phyloP scores from a whole-genome alignment of 2,113 vertebrate genomes.

The Morone saxatilis region DNA sequence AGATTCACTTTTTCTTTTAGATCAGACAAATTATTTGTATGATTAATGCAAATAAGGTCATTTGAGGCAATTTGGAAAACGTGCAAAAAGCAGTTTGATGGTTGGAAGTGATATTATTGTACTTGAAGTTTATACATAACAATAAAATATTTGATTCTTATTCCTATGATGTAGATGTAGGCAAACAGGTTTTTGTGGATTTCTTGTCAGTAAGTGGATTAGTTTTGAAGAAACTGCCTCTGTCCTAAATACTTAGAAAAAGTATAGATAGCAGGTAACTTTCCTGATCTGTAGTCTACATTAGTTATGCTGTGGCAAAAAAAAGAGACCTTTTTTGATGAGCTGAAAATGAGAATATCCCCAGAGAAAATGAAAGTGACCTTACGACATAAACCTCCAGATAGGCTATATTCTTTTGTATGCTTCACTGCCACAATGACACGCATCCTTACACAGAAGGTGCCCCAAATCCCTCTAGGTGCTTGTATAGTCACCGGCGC shows the following conservation, averaged over 20 bases:
- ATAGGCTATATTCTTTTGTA: conserved; percentile 47
- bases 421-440: conserved; percentile 61
- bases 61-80: too few relatives aligned
- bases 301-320: background rate
- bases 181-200: too few relatives aligned
- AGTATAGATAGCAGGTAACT: conserved; percentile 1
- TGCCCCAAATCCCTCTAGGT: conserved; percentile 60
- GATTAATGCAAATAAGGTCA: background rate
- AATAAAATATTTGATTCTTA: background rate
- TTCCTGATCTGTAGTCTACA: conserved; percentile 2
- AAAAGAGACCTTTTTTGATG: conserved; percentile 35
- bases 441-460: conserved; percentile 64
- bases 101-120: background rate
- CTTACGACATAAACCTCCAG: conserved; percentile 58
- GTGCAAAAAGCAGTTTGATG: too few relatives aligned
- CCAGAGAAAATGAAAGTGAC: conserved; percentile 63
- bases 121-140: background rate
- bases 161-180: background rate
- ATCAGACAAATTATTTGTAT: background rate
- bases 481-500: conserved; percentile 59
- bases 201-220: background rate
- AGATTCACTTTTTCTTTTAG: background rate
- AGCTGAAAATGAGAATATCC: conserved; percentile 56
- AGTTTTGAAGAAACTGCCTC: background rate
- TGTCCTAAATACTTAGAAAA: background rate